Conservation (phyloP, 2,113 vertebrate species). For the Nannobrachium achirus region DNA sequence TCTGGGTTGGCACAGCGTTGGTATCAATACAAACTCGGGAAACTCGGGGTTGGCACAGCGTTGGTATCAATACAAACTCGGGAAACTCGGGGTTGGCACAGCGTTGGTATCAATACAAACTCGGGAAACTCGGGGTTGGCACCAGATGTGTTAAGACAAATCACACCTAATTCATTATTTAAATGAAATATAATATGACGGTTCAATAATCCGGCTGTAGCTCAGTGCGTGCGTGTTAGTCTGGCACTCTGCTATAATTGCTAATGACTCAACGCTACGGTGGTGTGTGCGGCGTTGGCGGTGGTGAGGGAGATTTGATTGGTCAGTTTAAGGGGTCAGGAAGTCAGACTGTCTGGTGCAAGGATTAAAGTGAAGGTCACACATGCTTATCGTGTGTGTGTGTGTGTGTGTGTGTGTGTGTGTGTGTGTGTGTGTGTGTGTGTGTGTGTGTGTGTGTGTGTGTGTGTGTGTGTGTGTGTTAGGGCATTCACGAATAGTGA, state of each 20-base stretch:
- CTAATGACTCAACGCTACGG: not conserved
- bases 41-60: no score
- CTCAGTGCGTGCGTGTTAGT: not conserved
- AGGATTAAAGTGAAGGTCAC: conserved; percentile 49
- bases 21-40: no score
- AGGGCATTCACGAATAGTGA: no score
- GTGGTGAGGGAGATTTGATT: conserved; percentile 9
- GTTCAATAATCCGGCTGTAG: no score
- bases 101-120: no score
- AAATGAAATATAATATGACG: no score
- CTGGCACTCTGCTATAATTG: not conserved
- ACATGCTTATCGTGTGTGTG: conserved; percentile 6
- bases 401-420: conserved; percentile 20
- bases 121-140: no score
- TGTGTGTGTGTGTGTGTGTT: conserved; percentile 6
- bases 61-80: no score
- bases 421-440: conserved; percentile 17
- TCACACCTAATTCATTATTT: no score
- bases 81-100: no score
- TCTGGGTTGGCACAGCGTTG: no score
- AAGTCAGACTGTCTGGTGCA: conserved; percentile 43
- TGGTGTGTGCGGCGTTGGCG: not conserved
- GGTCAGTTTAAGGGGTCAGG: conserved; percentile 36
- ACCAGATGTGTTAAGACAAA: no score
- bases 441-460: conserved; percentile 12